These are phyloP conservation scores for Saccostrea echinata DNA, from an alignment of 1,140 invertebrate species.

Conservation along the genomic window DNA sequence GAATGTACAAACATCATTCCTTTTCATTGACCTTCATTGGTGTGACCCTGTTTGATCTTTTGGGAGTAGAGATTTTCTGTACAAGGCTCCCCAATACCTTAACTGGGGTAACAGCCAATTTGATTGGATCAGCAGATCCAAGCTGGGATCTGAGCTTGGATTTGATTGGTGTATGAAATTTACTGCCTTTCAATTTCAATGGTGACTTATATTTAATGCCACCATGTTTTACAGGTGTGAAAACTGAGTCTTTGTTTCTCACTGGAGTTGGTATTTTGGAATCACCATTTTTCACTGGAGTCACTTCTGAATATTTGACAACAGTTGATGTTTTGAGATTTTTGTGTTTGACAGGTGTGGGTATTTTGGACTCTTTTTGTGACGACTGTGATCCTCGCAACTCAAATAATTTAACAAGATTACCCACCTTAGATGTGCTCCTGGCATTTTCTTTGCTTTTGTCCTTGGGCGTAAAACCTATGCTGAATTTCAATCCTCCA, in stretches of 20 bases:
- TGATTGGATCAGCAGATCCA: slow-evolving; percentile 20
- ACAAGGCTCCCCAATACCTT: slow-evolving; percentile 35
- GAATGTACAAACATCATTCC: slow-evolving; percentile 32
- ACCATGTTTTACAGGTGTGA: neutral
- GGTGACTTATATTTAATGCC: neutral
- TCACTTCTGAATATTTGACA: neutral
- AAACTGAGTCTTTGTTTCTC: neutral
- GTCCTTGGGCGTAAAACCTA: slow-evolving; percentile 56
- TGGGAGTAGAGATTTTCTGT: slow-evolving; percentile 30
- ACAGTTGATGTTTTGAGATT: neutral
- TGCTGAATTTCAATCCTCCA: slow-evolving; percentile 48
- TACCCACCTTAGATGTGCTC: slow-evolving; percentile 57
- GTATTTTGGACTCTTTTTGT: neutral
- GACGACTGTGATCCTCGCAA: neutral
- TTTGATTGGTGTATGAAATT: slow-evolving; percentile 8
- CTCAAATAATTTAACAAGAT: slow-evolving; percentile 52
- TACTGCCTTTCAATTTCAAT: neutral
- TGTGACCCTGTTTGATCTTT: slow-evolving; percentile 30
- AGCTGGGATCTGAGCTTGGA: neutral
- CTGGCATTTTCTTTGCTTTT: slow-evolving; percentile 43
- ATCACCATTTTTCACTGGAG: neutral
- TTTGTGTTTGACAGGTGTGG: neutral
- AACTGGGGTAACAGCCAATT: slow-evolving; percentile 37
- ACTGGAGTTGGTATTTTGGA: neutral
- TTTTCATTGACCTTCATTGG: neutral